Percentiles rank a stretch among this genome's conserved stretches.
Evolutionary conservation across 2,113 vertebrate genomes (phyloP).

Genomic region (Strix uralensis): DNA sequence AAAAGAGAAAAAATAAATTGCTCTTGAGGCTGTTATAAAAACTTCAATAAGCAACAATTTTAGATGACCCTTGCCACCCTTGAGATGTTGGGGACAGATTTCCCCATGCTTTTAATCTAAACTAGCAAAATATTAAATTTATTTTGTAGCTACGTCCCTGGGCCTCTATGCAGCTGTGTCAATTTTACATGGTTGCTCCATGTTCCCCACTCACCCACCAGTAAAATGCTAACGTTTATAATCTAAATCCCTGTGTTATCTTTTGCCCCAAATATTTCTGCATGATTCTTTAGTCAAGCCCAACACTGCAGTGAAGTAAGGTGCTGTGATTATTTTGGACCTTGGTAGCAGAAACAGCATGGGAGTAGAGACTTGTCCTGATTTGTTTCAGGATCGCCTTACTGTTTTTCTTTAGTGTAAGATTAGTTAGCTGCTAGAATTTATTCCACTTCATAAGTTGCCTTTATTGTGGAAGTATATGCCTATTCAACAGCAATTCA

Average conservation of each 20-base stretch:
- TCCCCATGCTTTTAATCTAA: neutral
- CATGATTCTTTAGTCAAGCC: neutral
- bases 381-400: neutral
- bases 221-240: neutral
- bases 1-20: neutral
- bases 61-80: neutral
- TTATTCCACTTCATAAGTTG: neutral
- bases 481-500: neutral
- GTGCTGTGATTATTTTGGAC: neutral
- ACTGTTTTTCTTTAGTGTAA: neutral
- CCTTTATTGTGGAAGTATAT: neutral
- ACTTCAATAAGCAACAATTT: neutral
- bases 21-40: slow-evolving; percentile 1
- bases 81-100: neutral
- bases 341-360: neutral
- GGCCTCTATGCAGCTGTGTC: neutral
- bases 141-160: neutral
- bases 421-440: neutral
- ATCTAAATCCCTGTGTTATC: neutral
- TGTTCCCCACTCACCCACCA: neutral
- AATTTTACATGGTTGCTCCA: neutral
- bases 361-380: neutral
- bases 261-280: neutral
- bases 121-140: neutral
- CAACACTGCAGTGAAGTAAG: neutral